Conservation (phyloP, 2,113 vertebrate genomes). For the Corythornis vintsioides region DNA sequence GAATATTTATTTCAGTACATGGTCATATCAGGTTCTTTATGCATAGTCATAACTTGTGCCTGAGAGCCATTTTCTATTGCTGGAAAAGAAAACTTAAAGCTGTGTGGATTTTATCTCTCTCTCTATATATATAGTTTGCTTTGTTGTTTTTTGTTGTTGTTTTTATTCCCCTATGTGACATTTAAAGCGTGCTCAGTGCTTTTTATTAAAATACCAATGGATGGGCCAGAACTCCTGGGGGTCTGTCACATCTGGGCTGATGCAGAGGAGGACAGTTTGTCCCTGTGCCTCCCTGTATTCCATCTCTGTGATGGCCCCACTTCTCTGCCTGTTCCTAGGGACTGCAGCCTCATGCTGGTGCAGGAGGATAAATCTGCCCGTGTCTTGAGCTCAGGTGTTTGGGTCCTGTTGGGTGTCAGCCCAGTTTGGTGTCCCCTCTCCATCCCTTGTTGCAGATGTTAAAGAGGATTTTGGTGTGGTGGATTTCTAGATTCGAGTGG, state of each 20-base stretch:
- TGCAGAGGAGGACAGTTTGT: slow-evolving; percentile 8
- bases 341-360: background rate
- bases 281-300: background rate
- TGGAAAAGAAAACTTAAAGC: background rate
- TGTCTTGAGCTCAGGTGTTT: background rate
- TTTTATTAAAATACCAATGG: slow-evolving; percentile 5
- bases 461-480: background rate
- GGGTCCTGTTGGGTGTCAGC: background rate
- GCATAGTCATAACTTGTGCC: background rate
- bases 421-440: background rate
- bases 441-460: fast-evolving
- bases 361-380: background rate
- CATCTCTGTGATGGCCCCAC: background rate
- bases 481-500: background rate
- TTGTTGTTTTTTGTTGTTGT: background rate
- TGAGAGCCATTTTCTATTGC: background rate
- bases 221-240: background rate
- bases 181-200: background rate
- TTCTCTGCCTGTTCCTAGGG: background rate
- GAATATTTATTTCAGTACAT: background rate
- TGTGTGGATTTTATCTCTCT: background rate
- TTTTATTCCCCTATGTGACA: fast-evolving
- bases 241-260: slow-evolving; percentile 4
- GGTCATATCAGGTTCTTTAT: background rate
- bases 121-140: background rate